A percentile compares a stretch with the other conserved stretches of the same genome.
These are phyloP conservation scores for Nasonia vitripennis DNA, from an alignment of 1,140 invertebrate genomes.

Conservation along the genomic window DNA sequence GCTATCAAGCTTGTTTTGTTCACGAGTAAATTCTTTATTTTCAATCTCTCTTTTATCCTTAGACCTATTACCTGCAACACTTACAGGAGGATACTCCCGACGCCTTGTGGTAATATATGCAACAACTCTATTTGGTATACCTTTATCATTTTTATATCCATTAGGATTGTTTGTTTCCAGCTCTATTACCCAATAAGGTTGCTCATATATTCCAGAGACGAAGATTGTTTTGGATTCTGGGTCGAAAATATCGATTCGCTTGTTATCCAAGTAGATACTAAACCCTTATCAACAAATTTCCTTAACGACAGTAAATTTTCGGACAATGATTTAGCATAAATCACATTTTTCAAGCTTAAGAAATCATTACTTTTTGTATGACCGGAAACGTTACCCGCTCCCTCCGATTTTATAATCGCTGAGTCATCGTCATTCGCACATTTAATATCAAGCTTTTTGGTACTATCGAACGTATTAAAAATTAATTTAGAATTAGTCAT, in stretches of 20 bases:
- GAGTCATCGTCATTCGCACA: too few species aligned
- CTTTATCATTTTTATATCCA: too few species aligned
- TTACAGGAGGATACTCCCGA: neutral
- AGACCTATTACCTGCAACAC: neutral
- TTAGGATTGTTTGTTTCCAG: too few species aligned
- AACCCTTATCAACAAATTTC: neutral
- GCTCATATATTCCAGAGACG: neutral
- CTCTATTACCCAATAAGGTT: neutral
- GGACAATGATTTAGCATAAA: neutral
- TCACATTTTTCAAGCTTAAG: too few species aligned
- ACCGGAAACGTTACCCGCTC: too few species aligned
- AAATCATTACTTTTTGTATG: too few species aligned
- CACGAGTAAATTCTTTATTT: too few species aligned
- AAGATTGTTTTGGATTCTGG: neutral
- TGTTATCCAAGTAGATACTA: slow-evolving; percentile 5
- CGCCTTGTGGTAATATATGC: neutral
- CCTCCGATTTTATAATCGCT: too few species aligned
- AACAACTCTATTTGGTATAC: too few species aligned
- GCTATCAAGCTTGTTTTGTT: neutral
- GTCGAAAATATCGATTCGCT: neutral
- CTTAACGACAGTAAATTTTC: neutral
- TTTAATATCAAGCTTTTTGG: too few species aligned
- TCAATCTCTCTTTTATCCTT: too few species aligned
- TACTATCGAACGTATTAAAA: too few species aligned
- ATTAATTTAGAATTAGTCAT: neutral